A percentile compares a stretch with the other conserved stretches of the same genome.
phyloP scores from a whole-genome alignment of 2,888 invertebrate genomes.

The Leucozona laternaria region DNA sequence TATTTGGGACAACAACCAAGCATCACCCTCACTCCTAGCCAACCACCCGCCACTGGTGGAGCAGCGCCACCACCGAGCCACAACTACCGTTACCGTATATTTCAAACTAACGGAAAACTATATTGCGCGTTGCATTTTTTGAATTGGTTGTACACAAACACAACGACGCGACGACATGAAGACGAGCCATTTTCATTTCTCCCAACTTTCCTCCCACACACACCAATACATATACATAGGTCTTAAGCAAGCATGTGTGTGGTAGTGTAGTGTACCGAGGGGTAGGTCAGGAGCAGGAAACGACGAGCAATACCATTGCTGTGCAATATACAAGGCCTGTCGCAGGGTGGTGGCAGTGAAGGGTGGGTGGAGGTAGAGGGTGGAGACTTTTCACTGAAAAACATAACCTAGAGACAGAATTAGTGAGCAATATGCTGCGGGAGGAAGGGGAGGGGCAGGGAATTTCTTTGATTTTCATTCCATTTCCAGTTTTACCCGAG shows the following conservation, averaged over 20 bases:
- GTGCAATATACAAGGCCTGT: constrained; percentile 60
- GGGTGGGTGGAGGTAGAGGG: constrained; percentile 3
- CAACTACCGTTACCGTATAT: neutral
- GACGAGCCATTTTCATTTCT: constrained; percentile 29
- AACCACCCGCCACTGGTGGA: constrained; percentile 17
- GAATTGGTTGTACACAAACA: constrained; percentile 52
- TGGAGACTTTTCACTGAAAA: constrained; percentile 61
- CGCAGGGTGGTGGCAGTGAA: constrained; percentile 32
- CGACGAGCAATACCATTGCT: constrained; percentile 70
- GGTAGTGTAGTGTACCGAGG: constrained; percentile 51
- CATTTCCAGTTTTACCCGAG: constrained; percentile 18
- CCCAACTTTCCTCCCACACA: constrained; percentile 41
- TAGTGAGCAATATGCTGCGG: constrained; percentile 40
- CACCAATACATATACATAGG: neutral
- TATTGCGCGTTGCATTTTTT: constrained; percentile 59
- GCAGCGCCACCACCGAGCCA: neutral
- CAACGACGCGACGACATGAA: constrained; percentile 10
- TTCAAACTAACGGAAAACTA: constrained; percentile 53
- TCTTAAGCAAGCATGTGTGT: neutral
- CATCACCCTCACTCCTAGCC: constrained; percentile 53
- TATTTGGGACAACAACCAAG: constrained; percentile 79
- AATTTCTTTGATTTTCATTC: constrained; percentile 62
- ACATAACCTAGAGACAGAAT: constrained; percentile 75
- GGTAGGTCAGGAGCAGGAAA: constrained; percentile 75
- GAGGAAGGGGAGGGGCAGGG: neutral